Percentiles rank a stretch among this genome's conserved stretches.
These are phyloP conservation scores for Eucriotettix oculatus DNA, from an alignment of 2,888 invertebrate genomes.

Conservation along the genomic window DNA sequence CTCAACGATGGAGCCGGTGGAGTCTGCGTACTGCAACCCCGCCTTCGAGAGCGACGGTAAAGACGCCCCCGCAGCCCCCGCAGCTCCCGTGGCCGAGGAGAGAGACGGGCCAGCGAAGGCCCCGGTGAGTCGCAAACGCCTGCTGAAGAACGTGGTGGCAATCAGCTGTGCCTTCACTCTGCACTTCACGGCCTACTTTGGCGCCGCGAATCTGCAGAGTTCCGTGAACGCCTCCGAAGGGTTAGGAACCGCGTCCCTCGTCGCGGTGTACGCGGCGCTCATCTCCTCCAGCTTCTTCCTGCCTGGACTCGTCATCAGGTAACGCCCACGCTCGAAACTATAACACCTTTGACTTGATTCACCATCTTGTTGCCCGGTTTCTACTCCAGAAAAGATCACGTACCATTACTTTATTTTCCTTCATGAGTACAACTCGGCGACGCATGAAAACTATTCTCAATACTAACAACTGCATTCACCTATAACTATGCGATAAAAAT, in stretches of 20 bases:
- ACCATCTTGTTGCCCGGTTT: too few species aligned
- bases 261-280: slow-evolving; percentile 73
- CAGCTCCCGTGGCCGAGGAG: not conserved
- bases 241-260: slow-evolving; percentile 66
- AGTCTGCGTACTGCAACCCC: not conserved
- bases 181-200: slow-evolving; percentile 84
- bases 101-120: slow-evolving; percentile 21
- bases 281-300: slow-evolving; percentile 81
- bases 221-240: slow-evolving; percentile 70
- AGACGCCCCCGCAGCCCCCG: not conserved
- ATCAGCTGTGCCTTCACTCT: slow-evolving; percentile 81
- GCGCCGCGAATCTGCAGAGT: slow-evolving; percentile 67
- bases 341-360: too few species aligned
- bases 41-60: not conserved
- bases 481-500: too few species aligned
- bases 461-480: too few species aligned
- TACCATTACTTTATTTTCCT: too few species aligned
- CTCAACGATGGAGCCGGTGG: too few species aligned
- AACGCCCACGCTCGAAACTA: not conserved
- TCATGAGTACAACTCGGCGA: too few species aligned
- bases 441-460: too few species aligned
- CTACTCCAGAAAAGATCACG: too few species aligned
- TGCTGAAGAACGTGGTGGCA: slow-evolving; percentile 68
- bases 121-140: slow-evolving; percentile 51
- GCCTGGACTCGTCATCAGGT: slow-evolving; percentile 48